phyloP scores from a whole-genome alignment of 1,140 invertebrate genomes.

The Ceratina japonica region DNA sequence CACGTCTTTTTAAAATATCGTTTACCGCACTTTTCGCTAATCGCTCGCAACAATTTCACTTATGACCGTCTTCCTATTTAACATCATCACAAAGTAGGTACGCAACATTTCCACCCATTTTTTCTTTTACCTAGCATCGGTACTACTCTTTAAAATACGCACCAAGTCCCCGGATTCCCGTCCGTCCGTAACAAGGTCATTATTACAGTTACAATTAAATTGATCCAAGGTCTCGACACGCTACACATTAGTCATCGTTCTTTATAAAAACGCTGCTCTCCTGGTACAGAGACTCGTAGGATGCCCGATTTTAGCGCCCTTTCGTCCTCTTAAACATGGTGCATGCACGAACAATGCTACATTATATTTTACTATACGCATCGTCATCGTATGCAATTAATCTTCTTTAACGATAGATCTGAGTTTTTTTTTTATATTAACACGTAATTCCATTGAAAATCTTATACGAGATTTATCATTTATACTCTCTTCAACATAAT shows the following conservation, averaged over 20 bases:
- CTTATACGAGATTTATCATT: constrained; percentile 11
- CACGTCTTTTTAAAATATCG: constrained; percentile 21
- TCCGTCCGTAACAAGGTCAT: constrained; percentile 20
- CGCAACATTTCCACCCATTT: constrained; percentile 12
- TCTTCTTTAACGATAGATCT: constrained; percentile 1
- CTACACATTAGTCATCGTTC: constrained; percentile 36
- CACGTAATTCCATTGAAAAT: constrained; percentile 29
- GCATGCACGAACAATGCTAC: too few relatives aligned
- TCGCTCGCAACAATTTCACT: constrained; percentile 19
- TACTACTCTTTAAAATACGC: constrained; percentile 26
- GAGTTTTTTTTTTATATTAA: constrained; percentile 42
- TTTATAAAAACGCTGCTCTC: constrained; percentile 47
- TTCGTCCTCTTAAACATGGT: too few relatives aligned
- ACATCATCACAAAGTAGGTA: constrained; percentile 42
- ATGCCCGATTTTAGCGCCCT: background rate
- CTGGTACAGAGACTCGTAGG: background rate
- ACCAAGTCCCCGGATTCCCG: constrained; percentile 38
- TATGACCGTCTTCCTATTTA: background rate
- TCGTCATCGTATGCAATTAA: background rate
- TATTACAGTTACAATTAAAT: constrained; percentile 17
- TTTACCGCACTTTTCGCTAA: constrained; percentile 28
- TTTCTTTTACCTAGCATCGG: constrained; percentile 3
- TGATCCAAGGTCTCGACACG: constrained; percentile 42
- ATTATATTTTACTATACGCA: background rate
- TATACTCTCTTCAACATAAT: constrained; percentile 25